These are phyloP conservation scores for Lordiphosa stackelbergi DNA, from an alignment of 1,140 invertebrate genomes.

Conservation along the genomic window DNA sequence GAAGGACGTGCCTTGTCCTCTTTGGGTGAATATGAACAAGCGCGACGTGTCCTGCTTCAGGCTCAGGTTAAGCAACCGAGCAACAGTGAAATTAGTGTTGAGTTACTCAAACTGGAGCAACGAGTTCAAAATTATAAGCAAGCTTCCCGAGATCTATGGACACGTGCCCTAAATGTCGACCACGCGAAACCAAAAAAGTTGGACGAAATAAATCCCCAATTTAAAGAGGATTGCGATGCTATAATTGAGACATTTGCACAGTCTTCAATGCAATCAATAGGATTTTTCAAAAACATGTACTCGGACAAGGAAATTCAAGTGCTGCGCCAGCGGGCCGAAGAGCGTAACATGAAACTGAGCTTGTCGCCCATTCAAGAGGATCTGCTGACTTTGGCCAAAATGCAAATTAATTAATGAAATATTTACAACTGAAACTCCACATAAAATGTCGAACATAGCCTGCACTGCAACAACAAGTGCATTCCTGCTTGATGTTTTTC, in stretches of 20 bases:
- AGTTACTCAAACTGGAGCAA: constrained; percentile 25
- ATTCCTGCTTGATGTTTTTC: too few relatives aligned
- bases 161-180: constrained; percentile 29
- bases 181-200: background rate
- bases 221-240: constrained; percentile 17
- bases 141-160: constrained; percentile 40
- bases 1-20: constrained; percentile 80
- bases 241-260: constrained; percentile 27
- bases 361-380: constrained; percentile 37
- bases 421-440: too few relatives aligned
- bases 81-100: constrained; percentile 45
- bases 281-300: constrained; percentile 27
- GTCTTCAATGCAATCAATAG: background rate
- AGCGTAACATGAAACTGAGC: constrained; percentile 31
- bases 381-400: constrained; percentile 34
- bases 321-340: constrained; percentile 14
- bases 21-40: constrained; percentile 76
- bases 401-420: too few relatives aligned
- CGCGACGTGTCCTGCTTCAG: constrained; percentile 28
- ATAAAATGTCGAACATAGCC: too few relatives aligned
- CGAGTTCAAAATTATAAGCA: constrained; percentile 40
- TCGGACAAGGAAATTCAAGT: constrained; percentile 26
- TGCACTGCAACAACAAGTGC: too few relatives aligned
- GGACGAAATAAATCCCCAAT: background rate
- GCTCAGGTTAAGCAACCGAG: constrained; percentile 42